Evolutionary conservation across 2,888 invertebrate species (phyloP), one percentile per base, ranked within the genome.

Genomic region (Phorcus lineatus): DNA sequence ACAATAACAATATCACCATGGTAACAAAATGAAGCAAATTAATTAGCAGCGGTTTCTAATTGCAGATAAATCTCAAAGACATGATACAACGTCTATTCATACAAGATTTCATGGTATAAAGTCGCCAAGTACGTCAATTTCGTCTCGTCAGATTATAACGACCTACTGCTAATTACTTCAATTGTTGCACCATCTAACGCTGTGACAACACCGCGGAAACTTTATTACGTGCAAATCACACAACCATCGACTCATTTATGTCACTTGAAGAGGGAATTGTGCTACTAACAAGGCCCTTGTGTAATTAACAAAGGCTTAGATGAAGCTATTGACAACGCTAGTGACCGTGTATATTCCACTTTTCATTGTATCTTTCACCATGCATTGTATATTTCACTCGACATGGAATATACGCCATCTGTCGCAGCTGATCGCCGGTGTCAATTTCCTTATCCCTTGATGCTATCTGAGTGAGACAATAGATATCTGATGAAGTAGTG

Each of bases 401-500:
- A 62, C 28, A 4, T 22, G 3, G 62, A 3, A 16, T 24, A 24
- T 62, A 62, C 28, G 62, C 31, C 70, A 70, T 70, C 70, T 70
- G 70, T 70, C 70, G 70, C 36, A 36, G 19, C 70, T 36, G 70
- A 70, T 70, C 70, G 70, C 16, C n/a, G n/a, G 40, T 70, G 70
- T 70, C 70, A 70, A 70, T 70, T 31, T 70, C 40, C n/a, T 70
- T n/a, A 36, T 70, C 40, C 36, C 36, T 36, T 19, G 36, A 40
- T 19, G 6, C 19, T 31, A 70, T 70, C 70, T 36, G 70, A 36
- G 24, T 31, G 28, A 31, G 70, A 36, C 70, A 70, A 70, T 70
- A 31, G 70, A n/a, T 40, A 70, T 70, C 70, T 70, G 70, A 70
- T 70, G 70, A 70, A 36, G 31, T 40, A 70, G 19, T 70, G 70